Percentiles rank a stretch among this genome's conserved stretches.
Evolutionary conservation across 2,888 invertebrate species (phyloP).

Genomic region (Lasioglossum zephyrum): DNA sequence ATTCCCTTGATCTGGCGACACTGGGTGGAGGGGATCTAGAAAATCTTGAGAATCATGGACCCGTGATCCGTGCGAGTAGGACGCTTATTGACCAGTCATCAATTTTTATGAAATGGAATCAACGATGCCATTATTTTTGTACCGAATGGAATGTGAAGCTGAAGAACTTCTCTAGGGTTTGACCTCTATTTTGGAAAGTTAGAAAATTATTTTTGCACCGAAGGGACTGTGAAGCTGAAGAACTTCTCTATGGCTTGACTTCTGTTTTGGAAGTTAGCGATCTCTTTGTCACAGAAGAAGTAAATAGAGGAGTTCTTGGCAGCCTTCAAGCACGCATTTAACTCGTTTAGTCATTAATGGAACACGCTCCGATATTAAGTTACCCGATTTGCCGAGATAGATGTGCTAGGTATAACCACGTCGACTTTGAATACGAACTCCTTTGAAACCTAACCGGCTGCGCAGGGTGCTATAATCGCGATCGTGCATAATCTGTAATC

Average conservation of each 20-base stretch:
- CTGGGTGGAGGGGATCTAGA: too few relatives aligned
- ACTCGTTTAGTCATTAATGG: background rate
- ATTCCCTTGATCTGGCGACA: too few relatives aligned
- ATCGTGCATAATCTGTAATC: conserved; percentile 20
- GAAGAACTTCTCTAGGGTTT: too few relatives aligned
- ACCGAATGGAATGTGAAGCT: too few relatives aligned
- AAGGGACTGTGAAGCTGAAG: background rate
- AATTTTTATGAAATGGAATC: background rate
- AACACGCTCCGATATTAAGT: background rate
- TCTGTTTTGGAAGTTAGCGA: background rate
- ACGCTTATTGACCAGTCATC: background rate
- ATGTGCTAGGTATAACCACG: background rate
- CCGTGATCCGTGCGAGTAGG: background rate
- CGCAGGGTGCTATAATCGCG: conserved; percentile 12
- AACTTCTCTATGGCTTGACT: background rate
- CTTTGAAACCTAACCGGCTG: conserved; percentile 28
- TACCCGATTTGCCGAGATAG: conserved; percentile 8
- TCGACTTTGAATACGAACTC: background rate
- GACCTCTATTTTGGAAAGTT: too few relatives aligned
- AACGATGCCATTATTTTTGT: background rate
- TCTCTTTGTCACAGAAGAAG: background rate
- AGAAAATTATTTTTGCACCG: too few relatives aligned
- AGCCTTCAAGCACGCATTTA: background rate
- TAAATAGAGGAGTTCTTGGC: background rate
- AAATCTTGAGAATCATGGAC: too few relatives aligned